Base-by-base conservation (phyloP, 2,888 invertebrate species). In the Dendrolimus houi region DNA sequence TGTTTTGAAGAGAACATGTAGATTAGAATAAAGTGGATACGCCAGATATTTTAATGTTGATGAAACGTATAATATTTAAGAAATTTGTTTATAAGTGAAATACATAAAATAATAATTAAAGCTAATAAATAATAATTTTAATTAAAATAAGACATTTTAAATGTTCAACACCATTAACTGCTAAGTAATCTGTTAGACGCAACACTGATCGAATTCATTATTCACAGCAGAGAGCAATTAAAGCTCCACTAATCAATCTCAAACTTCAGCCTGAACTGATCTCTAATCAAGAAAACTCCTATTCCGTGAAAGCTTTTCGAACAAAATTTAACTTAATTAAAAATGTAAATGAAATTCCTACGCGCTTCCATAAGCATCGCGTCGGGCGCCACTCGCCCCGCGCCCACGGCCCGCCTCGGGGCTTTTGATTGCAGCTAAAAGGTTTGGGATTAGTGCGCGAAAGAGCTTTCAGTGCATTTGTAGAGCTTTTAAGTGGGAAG, bases 351-450 rank as follows among this genome's bases (percentile, higher is more conserved):
- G 87, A 88, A 89, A 90, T 90, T 90, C 88, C 87, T 89, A 85
- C 88, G 83, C 87, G 85, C 88, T 85, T 89, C 89, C 89, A 88
- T 86, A 88, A 87, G 87, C 87, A 87, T 85, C 86, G 83, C 84
- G 79, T 81, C 85, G 86, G 67, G 61, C 68, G 62, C 57, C 57
- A 54, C 62, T 57, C 55, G 57, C 58, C 59, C 59, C 69, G 64
- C 67, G 63, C 69, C 70, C 75, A 77, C 80, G 71, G 70, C 72
- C 73, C 81, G 81, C 87, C 29, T 84, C 85, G 81, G 86, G 83
- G 89, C 90, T 89, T 90, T 90, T 90, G 90, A 90, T 90, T 91
- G 90, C 91, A 90, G 90, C 91, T 91, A 91, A 91, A 91, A 91
- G 89, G 90, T 88, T 88, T 87, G 89, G 87, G 87, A 88, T 87